phyloP scores from a whole-genome alignment of 2,797 vertebrate genomes.

The Ciconia nigra region DNA sequence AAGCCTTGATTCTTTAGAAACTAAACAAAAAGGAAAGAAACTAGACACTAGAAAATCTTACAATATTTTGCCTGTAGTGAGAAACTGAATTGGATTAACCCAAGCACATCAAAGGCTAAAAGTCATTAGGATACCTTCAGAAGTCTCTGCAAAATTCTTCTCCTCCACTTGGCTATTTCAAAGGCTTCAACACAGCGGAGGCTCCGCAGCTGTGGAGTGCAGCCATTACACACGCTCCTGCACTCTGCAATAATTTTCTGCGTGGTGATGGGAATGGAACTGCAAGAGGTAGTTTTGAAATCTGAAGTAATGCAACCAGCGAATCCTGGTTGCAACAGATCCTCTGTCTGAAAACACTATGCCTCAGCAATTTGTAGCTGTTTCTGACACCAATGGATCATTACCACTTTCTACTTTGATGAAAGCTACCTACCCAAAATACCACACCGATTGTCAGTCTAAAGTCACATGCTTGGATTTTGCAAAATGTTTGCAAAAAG shows the following conservation, averaged over 20 bases:
- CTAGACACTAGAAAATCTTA: not conserved
- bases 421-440: not conserved
- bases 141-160: not conserved
- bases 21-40: not conserved
- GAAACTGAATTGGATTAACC: not conserved
- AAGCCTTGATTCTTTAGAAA: not conserved
- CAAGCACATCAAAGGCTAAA: constrained; percentile 1
- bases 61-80: not conserved
- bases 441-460: not conserved
- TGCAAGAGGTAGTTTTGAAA: not conserved
- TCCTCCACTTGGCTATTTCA: not conserved
- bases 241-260: not conserved
- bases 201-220: not conserved
- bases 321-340: not conserved
- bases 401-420: not conserved
- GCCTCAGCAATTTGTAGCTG: not conserved
- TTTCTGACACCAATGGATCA: not conserved
- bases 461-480: not conserved
- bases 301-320: not conserved
- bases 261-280: not conserved
- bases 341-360: not conserved
- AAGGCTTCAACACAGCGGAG: not conserved
- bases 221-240: not conserved
- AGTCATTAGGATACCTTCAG: not conserved
- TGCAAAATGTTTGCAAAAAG: not conserved